Percentiles rank a stretch among this genome's conserved stretches.
Conservation (phyloP, 2,888 invertebrate genomes). For the Zhengitettix transpicula region DNA sequence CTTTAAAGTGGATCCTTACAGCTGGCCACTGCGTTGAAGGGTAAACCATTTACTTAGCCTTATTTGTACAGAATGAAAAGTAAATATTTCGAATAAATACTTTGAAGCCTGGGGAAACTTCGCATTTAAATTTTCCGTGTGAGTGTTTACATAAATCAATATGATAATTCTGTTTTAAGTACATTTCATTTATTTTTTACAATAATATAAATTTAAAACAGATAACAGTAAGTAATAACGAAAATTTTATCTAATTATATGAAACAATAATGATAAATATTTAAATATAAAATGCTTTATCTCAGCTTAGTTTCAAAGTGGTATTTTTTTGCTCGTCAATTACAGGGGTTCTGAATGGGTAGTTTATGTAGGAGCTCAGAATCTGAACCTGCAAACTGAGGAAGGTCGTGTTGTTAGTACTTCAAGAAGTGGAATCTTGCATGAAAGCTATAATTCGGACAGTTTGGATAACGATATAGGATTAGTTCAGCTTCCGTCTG, state of each 20-base stretch:
- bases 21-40: neutral
- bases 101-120: neutral
- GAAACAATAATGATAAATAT: no score
- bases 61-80: neutral
- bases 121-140: no score
- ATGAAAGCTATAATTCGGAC: neutral
- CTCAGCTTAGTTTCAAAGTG: no score
- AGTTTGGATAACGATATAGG: neutral
- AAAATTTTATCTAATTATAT: no score
- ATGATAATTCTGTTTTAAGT: no score
- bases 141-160: no score
- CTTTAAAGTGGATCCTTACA: neutral
- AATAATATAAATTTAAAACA: no score
- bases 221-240: no score
- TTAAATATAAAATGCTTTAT: no score
- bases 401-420: neutral
- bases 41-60: neutral
- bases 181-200: no score
- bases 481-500: neutral
- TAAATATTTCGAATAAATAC: neutral
- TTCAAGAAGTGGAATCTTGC: neutral
- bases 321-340: neutral
- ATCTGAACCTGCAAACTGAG: neutral
- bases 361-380: neutral
- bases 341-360: neutral